A percentile compares a stretch with the other conserved stretches of the same genome.
Conservation (phyloP, 2,888 invertebrate species). For the Argyra leucocephala region DNA sequence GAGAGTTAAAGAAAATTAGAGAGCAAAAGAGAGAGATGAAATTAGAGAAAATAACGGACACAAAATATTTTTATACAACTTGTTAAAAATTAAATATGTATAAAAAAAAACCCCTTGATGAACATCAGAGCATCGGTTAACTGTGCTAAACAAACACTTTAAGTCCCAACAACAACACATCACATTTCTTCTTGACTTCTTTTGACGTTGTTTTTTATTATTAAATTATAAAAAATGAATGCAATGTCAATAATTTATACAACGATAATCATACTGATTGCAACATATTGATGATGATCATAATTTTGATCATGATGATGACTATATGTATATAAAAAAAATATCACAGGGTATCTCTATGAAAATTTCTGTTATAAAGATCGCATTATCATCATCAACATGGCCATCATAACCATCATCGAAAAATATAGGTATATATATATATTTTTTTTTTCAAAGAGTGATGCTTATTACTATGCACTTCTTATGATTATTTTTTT, state of each 20-base stretch:
- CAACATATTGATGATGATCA: background rate
- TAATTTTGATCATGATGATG: background rate
- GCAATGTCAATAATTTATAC: background rate
- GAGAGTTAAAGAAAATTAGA: no score
- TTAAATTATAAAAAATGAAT: conserved; percentile 3
- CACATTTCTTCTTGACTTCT: background rate
- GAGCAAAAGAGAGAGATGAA: no score
- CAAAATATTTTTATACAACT: no score
- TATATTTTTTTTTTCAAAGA: no score
- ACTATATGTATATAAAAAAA: background rate
- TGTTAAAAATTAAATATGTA: background rate
- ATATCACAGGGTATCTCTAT: no score
- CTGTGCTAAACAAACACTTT: background rate
- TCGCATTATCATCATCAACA: background rate
- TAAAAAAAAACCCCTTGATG: background rate
- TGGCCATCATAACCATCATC: background rate
- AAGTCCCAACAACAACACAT: no score
- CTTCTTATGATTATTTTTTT: no score
- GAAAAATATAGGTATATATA: background rate
- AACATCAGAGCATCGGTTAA: background rate
- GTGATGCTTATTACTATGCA: no score
- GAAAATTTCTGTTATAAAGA: no score
- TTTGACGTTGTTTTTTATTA: background rate
- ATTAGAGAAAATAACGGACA: no score
- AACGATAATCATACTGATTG: background rate